Evolutionary conservation across 2,888 invertebrate genomes (phyloP).

Genomic region (Tholera decimalis): DNA sequence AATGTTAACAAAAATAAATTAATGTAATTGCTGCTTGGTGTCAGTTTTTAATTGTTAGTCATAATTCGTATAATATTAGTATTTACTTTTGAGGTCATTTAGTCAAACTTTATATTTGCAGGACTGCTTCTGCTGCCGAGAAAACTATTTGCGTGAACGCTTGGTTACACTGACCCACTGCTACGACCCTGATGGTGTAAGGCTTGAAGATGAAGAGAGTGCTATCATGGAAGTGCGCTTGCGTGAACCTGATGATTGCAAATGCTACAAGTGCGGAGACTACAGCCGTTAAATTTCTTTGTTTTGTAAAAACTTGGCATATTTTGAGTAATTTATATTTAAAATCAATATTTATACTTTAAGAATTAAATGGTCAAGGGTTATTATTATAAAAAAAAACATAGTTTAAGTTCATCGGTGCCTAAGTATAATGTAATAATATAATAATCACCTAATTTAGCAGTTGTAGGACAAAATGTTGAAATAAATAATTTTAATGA

Average conservation of each 20-base stretch:
- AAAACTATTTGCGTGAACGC: constrained; percentile 96
- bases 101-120: constrained; percentile 74
- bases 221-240: constrained; percentile 96
- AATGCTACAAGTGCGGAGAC: constrained; percentile 97
- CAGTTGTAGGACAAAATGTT: constrained; percentile 33
- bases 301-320: constrained; percentile 1
- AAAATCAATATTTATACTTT: background rate
- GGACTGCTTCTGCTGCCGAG: constrained; percentile 98
- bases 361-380: constrained; percentile 57
- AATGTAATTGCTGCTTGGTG: background rate
- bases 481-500: constrained; percentile 55
- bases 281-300: constrained; percentile 92
- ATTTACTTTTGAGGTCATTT: background rate
- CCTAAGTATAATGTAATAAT: constrained; percentile 40
- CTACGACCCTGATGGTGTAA: constrained; percentile 96
- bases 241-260: constrained; percentile 97
- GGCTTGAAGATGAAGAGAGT: constrained; percentile 93
- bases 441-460: constrained; percentile 13
- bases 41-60: background rate
- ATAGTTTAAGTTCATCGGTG: constrained; percentile 37
- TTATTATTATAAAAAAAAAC: constrained; percentile 26
- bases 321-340: background rate
- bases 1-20: background rate
- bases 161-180: constrained; percentile 96
- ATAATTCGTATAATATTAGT: background rate